Evolutionary conservation across 2,888 invertebrate species (phyloP), one percentile per base, ranked within the genome.

Genomic region (Brachypterus glaber): DNA sequence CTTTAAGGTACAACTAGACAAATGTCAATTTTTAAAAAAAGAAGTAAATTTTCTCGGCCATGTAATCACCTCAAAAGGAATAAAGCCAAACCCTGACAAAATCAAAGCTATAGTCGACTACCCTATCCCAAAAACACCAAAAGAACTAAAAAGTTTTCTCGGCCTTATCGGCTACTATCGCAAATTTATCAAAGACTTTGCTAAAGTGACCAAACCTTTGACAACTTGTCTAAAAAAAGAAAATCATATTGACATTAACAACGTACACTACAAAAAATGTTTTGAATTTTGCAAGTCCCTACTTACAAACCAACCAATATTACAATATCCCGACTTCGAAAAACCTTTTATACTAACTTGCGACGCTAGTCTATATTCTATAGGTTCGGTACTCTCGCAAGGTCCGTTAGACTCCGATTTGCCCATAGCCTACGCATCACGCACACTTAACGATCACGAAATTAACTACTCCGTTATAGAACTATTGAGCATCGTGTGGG

Each of bases 1-100:
- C 18, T 35, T 58, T 4, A 53, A 55, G 44, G 37, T 54, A 9
- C 52, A 56, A 38, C 13, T 50, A 4, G 48, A 50, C 14, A 55
- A 55, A 43, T 50, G 39, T 1, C 46, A 56, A 38, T 55, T 56
- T 32, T 30, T 54, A 4, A 39, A 38, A 27, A 49, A 50, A 14
- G 48, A 51, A 46, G 43, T 58, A 1, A 47, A 51, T 18, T 62
- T 50, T 38, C 44, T 62, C 11, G 59, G 60, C 3, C 58, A 58
- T 34, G 33, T 58, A 3, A 46, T 63, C 5, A 52, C 59, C 3
- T 41, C 52, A 1, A 50, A 59, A 1, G 56, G 54, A 5, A 48
- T 58, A 8, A 55, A 46, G 36, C 58, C 60, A 4, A 55, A 60
- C 33, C 55, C 57, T 0, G 45, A 47, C 1, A 60, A 61, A 46